Percentiles rank a stretch among this genome's conserved stretches.
Evolutionary conservation across 2,113 vertebrate species (phyloP).

Genomic region (Poeciliopsis retropinna): DNA sequence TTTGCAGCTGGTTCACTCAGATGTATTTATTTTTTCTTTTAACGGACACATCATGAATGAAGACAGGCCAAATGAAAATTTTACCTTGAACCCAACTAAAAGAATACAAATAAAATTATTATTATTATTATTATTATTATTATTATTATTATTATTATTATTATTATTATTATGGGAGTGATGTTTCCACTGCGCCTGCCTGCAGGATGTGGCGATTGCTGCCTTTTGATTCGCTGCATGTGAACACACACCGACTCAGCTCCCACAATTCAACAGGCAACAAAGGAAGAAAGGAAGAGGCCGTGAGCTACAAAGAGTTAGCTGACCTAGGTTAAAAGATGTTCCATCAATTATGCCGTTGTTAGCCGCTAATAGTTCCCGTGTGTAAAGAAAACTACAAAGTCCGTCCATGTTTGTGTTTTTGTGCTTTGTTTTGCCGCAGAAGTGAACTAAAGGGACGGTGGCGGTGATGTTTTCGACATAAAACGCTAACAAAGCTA

Average conservation of each 20-base stretch:
- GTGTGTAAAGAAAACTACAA: constrained; percentile 17
- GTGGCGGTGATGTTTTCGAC: constrained; percentile 49
- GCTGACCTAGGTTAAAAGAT: constrained; percentile 55
- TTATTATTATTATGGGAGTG: background rate
- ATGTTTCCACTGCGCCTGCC: constrained; percentile 1
- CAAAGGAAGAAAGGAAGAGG: constrained; percentile 80
- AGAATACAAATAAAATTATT: no score
- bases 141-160: background rate
- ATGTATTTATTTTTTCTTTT: background rate
- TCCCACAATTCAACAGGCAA: constrained; percentile 84
- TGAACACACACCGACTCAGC: constrained; percentile 24
- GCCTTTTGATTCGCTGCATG: constrained; percentile 23
- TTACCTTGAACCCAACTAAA: no score
- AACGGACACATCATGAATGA: background rate
- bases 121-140: background rate
- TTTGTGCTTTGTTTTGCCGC: background rate
- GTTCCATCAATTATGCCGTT: constrained; percentile 36
- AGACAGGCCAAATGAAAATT: background rate
- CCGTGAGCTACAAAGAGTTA: constrained; percentile 70
- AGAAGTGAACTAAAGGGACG: constrained; percentile 24
- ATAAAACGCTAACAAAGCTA: constrained; percentile 58
- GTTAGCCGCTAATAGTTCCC: background rate
- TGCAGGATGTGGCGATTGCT: constrained; percentile 20
- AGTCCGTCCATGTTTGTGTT: background rate
- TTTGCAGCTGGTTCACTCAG: background rate